Conservation (phyloP, 2,797 vertebrate species). For the Alauda arvensis region DNA sequence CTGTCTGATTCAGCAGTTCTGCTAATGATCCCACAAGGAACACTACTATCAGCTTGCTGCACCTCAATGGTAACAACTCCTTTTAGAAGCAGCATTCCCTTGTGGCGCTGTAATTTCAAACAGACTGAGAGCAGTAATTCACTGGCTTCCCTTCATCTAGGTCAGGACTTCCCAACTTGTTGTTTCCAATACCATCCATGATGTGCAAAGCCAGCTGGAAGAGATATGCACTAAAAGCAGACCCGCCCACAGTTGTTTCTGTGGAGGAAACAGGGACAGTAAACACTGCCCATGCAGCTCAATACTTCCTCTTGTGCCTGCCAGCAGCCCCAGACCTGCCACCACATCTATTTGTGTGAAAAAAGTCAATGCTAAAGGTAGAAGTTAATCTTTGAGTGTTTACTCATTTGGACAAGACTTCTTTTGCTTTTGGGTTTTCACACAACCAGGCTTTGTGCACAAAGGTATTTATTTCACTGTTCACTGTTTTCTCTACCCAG, state of each 20-base stretch:
- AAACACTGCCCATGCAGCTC: constrained; percentile 8
- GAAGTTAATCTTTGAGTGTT: background rate
- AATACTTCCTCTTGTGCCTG: constrained; percentile 1
- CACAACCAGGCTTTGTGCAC: background rate
- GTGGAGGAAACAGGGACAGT: background rate
- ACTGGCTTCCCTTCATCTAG: background rate
- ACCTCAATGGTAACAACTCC: background rate
- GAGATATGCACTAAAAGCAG: background rate
- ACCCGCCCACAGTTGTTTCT: background rate
- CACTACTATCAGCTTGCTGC: background rate
- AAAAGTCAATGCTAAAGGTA: background rate
- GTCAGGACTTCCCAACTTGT: background rate
- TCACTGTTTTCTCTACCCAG: background rate
- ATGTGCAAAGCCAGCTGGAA: background rate
- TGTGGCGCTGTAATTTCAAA: background rate
- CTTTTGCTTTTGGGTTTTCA: background rate
- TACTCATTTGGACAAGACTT: background rate
- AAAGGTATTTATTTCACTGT: background rate
- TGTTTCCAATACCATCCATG: background rate
- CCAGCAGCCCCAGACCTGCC: background rate
- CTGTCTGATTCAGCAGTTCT: background rate
- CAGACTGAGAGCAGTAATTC: background rate
- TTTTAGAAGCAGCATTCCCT: background rate
- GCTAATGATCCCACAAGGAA: background rate
- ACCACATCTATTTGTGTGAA: background rate